Evolutionary conservation across 2,888 invertebrate genomes (phyloP), one percentile per base, ranked within the genome.

Genomic region (Polydrusus cervinus): DNA sequence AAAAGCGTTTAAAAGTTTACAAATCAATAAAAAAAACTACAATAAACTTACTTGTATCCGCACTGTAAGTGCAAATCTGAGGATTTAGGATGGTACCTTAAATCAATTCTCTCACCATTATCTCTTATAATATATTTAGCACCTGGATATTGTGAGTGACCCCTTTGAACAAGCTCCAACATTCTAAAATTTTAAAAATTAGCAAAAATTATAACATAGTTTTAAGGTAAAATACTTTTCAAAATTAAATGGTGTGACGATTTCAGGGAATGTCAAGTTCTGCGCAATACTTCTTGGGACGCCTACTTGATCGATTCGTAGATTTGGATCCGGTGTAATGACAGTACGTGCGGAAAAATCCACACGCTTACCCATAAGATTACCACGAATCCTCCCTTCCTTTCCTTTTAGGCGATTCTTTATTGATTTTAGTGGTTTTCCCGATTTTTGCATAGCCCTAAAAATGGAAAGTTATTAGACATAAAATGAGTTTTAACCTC

Each of bases 281-380:
- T 99, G 99, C 10, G 99, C 99, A 82, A 99, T 98, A 38, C 97
- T 97, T 70, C 98, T 90, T 0, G 99, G 99, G 1, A 99, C 98
- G 70, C 99, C 99, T 71, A 99, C 98, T 89, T 98, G 97, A 87
- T 96, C 98, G 86, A 96, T 98, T 80, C 96, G 92, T 78, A 97
- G 89, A 88, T 97, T 97, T 0, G 97, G 97, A 90, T 97, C 97
- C 0, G 97, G 98, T 18, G 98, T 99, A 85, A 97, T 97, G 84
- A 99, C 99, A 83, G 99, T 99, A 87, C 99, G 94, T 6, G 98
- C 99, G 0, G 99, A 99, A 87, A 99, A 99, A 86, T 99, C 99
- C 0, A 99, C 99, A 90, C 99, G 97, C 87, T 99, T 99, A 69
- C 99, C 99, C 99, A 99, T 99, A 82, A 99, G 92, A 87, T 99